Evolutionary conservation across 2,888 invertebrate species (phyloP), one percentile per base, ranked within the genome.

Genomic region (Callyntrura sp.): DNA sequence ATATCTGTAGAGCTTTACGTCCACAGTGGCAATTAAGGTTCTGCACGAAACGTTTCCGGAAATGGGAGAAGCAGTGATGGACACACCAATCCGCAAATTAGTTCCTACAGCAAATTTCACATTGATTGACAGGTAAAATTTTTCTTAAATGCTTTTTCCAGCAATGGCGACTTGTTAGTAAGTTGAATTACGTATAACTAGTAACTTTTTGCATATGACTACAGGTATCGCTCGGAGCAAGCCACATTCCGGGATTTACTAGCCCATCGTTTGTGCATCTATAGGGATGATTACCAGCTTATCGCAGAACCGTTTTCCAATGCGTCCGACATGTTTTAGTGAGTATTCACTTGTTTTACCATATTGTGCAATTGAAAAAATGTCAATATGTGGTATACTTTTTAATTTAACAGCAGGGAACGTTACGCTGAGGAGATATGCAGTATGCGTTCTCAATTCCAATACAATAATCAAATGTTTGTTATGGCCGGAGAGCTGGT

Each of bases 221-320:
- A 5, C n/a, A 68, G 84, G 65, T 68, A 55, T 55, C 91, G 92
- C 2, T 86, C 88, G 3, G 91, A 92, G 76, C 48, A 86, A 11
- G 55, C 68, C n/a, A 87, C 84, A 23, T 92, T 92, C 45, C 79
- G 92, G 2, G 92, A 92, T 43, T 83, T 92, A n/a, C 81, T 92
- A 1, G 48, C 92, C 1, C 92, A 92, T 57, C 90, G 91, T 3
- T 60, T 88, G 20, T 92, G 92, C 60, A 14, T 92, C 0, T 68
- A 48, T 5, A 68, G 81, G 2, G 65, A 76, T 45, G 86, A 70
- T 23, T 57, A 92, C 11, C 88, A 79, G 43, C 51, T 85, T 17
- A 25, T 57, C 5, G 17, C 90, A 2, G 91, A 90, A 1, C 70
- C 90, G 0, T 86, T 92, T 17, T 23, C 68, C 0, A 65, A 78